A percentile compares a stretch with the other conserved stretches of the same genome.
phyloP scores from a whole-genome alignment of 2,113 vertebrate species.

The Pteronura brasiliensis region DNA sequence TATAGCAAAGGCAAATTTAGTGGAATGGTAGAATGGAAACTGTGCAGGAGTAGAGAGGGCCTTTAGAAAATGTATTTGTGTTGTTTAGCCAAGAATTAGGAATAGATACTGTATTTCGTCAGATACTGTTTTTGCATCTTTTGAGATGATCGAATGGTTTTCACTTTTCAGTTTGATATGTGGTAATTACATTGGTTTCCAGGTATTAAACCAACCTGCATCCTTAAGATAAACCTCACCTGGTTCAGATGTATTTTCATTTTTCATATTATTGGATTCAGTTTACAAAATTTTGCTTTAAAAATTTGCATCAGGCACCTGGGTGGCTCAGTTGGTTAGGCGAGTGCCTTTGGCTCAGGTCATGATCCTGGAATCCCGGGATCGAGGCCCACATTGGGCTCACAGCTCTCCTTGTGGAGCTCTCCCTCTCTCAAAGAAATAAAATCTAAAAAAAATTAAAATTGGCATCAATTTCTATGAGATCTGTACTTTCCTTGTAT shows the following conservation, averaged over 20 bases:
- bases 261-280: not conserved
- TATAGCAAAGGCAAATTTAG: not conserved
- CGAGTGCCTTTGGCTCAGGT: no score
- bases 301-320: not conserved
- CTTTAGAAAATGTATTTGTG: not conserved
- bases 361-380: no score
- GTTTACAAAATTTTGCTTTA: not conserved
- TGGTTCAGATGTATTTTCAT: not conserved
- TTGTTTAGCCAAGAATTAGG: not conserved
- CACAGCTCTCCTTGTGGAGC: no score
- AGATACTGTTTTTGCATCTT: not conserved
- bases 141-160: not conserved
- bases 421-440: no score
- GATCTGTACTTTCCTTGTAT: not conserved
- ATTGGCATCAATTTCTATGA: not conserved
- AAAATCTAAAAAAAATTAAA: no score
- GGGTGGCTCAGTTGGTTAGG: no score
- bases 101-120: not conserved
- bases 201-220: not conserved
- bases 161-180: not conserved
- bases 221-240: not conserved
- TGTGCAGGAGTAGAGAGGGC: not conserved
- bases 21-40: not conserved
- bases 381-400: no score
- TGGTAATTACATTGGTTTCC: slow-evolving; percentile 1